phyloP scores from a whole-genome alignment of 1,140 invertebrate species.

The Drosophila arawakana region DNA sequence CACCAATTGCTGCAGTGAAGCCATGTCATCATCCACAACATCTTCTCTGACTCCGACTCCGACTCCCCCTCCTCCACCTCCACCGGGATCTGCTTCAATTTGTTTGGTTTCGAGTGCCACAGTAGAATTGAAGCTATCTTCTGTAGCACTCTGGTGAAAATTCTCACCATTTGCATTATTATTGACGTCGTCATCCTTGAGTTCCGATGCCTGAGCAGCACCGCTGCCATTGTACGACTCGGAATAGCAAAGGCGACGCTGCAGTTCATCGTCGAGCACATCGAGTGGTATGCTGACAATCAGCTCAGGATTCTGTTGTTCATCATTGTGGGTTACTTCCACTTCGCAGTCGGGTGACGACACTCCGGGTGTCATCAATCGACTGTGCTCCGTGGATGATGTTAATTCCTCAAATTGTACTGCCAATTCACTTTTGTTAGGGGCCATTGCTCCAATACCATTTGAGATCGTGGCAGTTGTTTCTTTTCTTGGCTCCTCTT shows the following conservation, averaged over 20 bases:
- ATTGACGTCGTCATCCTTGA: constrained; percentile 55
- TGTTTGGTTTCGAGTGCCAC: constrained; percentile 61
- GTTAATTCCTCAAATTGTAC: constrained; percentile 59
- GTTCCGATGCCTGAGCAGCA: constrained; percentile 18
- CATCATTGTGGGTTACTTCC: constrained; percentile 11
- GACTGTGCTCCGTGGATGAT: constrained; percentile 18
- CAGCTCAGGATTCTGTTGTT: constrained; percentile 37
- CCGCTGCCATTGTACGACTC: neutral
- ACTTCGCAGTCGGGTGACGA: neutral
- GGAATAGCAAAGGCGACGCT: constrained; percentile 46
- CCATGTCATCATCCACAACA: constrained; percentile 24
- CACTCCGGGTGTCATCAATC: constrained; percentile 13
- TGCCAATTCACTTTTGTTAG: neutral
- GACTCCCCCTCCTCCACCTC: neutral
- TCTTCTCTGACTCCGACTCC: neutral
- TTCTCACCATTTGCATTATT: constrained; percentile 71
- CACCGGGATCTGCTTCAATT: constrained; percentile 64
- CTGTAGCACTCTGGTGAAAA: constrained; percentile 80
- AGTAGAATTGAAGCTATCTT: constrained; percentile 80
- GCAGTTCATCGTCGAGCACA: constrained; percentile 52
- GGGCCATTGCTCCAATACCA: neutral
- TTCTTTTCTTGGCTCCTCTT: neutral
- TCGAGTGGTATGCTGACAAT: constrained; percentile 69
- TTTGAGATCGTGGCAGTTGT: constrained; percentile 3
- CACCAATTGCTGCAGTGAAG: constrained; percentile 9